A percentile compares a stretch with the other conserved stretches of the same genome.
Evolutionary conservation across 2,797 vertebrate species (phyloP).

Genomic region (Xiphorhynchus erythropygius): DNA sequence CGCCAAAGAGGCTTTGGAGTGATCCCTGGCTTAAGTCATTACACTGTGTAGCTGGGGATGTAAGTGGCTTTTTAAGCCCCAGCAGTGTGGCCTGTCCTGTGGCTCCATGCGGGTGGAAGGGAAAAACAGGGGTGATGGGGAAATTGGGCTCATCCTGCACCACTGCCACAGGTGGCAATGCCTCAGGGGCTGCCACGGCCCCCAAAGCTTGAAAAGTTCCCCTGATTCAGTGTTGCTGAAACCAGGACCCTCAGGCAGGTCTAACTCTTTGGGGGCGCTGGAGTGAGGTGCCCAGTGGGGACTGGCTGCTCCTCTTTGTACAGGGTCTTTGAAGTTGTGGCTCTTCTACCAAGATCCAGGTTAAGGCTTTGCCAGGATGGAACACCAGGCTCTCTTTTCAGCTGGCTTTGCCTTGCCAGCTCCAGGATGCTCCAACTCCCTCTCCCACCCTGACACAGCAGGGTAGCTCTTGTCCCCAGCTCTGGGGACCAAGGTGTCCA

Average conservation of each 20-base stretch:
- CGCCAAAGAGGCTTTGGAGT: not conserved
- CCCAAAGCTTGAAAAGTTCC: not conserved
- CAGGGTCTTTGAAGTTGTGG: not conserved
- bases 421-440: not conserved
- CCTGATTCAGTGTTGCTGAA: not conserved
- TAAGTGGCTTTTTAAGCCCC: not conserved
- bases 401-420: not conserved
- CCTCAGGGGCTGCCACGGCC: not conserved
- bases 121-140: not conserved
- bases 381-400: not conserved
- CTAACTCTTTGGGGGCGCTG: not conserved
- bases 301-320: accelerated
- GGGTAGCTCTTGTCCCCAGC: accelerated
- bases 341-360: not conserved
- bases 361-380: not conserved
- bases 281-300: not conserved
- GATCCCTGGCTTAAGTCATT: constrained; percentile 9
- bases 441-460: accelerated
- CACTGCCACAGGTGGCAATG: accelerated
- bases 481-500: not conserved
- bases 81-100: accelerated
- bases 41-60: not conserved
- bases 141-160: not conserved
- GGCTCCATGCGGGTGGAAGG: not conserved
- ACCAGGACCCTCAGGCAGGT: not conserved